Base-by-base conservation (phyloP, 2,888 invertebrate species). In the Brachylomia viminalis region DNA sequence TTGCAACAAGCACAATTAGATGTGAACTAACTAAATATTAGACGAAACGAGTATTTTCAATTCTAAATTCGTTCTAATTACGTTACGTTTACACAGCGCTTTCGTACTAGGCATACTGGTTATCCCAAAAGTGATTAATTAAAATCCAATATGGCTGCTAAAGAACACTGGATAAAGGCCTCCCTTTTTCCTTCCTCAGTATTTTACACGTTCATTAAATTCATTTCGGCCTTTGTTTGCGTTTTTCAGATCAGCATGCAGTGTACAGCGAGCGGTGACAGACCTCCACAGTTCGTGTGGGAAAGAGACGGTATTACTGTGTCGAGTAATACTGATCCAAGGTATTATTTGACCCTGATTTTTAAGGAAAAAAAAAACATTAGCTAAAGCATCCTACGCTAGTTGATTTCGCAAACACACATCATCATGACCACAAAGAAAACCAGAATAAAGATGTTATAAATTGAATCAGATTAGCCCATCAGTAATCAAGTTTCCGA, bases 221-320 rank as follows among this genome's bases (percentile, higher is more conserved):
- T n/a, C 23, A 27, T 68, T 38, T 54, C 5, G 13, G 38, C 20
- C 1, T n/a, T 27, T 38, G 2, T 30, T 23, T 56, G 20, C 23
- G 30, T 13, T 49, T 56, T 75, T 65, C 91, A 96, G 96, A 95
- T 96, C 77, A 96, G 95, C 78, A 96, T 96, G 96, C 95, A 95
- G 73, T 96, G 96, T 79, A 90, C 95, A 4, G 96, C 96, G 0
- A 92, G 93, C 0, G 95, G 94, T 0, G 95, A 95, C 58, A 86
- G 94, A 77, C 95, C 96, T 0, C 96, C 96, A 0, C 96, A 96
- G 79, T 96, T 96, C 70, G 86, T 93, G 15, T 96, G 96, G 96
- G 95, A 96, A 58, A 90, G 96, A 87, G 96, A 96, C 61, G 95
- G 96, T n/a, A 86, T 95, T 0, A 77, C 91, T 1, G 91, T 96